Conservation (phyloP, 2,797 vertebrate species). For the Anisognathus igniventris region DNA sequence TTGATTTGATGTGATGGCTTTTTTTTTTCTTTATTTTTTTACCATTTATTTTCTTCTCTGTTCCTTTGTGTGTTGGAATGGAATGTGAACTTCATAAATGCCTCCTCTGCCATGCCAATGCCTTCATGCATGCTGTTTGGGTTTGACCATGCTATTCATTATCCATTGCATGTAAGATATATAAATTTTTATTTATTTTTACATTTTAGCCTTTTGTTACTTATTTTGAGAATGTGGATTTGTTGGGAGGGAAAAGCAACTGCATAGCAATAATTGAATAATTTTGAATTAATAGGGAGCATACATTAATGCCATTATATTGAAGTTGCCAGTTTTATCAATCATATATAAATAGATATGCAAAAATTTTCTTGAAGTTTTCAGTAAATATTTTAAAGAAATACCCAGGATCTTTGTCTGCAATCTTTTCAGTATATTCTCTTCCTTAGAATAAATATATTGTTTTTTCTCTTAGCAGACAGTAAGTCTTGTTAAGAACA, state of each 20-base stretch:
- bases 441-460: neutral
- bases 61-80: conserved; percentile 74
- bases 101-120: conserved; percentile 71
- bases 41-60: conserved; percentile 70
- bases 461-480: neutral
- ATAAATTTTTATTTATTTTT: conserved; percentile 57
- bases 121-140: conserved; percentile 79
- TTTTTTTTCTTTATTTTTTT: conserved; percentile 7
- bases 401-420: neutral
- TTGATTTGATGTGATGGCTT: conserved; percentile 44
- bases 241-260: neutral
- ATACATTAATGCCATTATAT: neutral
- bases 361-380: neutral
- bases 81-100: conserved; percentile 73
- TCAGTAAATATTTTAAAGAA: neutral
- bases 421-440: neutral
- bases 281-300: neutral
- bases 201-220: conserved; percentile 40
- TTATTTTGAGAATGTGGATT: neutral
- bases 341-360: neutral
- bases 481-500: neutral
- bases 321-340: neutral
- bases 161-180: conserved; percentile 80
- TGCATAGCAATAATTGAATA: neutral
- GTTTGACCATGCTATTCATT: conserved; percentile 76